A percentile compares a stretch with the other conserved stretches of the same genome.
phyloP scores from a whole-genome alignment of 1,140 invertebrate genomes.

The Kradibia gibbosae region DNA sequence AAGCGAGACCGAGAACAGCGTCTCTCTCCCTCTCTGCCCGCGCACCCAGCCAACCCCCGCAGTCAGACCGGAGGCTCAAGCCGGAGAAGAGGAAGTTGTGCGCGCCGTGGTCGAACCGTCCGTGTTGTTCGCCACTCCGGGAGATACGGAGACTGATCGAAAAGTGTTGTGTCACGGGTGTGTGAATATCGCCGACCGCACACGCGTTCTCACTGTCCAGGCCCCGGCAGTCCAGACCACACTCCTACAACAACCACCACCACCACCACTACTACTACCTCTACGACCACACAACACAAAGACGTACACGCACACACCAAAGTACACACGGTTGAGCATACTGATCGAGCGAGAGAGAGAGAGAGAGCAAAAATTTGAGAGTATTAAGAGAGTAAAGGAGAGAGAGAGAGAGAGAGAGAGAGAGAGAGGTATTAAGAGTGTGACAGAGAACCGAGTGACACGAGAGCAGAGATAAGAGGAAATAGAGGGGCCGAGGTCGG shows the following conservation, averaged over 20 bases:
- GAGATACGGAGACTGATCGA: background rate
- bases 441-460: background rate
- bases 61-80: background rate
- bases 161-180: conserved; percentile 32
- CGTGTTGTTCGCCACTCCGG: background rate
- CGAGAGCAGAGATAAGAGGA: background rate
- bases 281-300: no score
- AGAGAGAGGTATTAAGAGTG: background rate
- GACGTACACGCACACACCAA: no score
- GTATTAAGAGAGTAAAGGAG: background rate
- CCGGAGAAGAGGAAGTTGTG: background rate
- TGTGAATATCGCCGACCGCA: background rate
- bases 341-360: no score
- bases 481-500: background rate
- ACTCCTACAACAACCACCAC: no score
- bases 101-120: background rate
- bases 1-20: background rate
- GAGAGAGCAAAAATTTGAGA: no score
- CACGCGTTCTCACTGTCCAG: background rate
- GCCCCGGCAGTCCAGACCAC: no score
- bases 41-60: background rate
- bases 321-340: no score
- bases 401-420: background rate
- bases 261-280: background rate
- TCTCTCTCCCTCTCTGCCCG: background rate